Evolutionary conservation across 2,888 invertebrate species (phyloP).

Genomic region (Cenopis cana): DNA sequence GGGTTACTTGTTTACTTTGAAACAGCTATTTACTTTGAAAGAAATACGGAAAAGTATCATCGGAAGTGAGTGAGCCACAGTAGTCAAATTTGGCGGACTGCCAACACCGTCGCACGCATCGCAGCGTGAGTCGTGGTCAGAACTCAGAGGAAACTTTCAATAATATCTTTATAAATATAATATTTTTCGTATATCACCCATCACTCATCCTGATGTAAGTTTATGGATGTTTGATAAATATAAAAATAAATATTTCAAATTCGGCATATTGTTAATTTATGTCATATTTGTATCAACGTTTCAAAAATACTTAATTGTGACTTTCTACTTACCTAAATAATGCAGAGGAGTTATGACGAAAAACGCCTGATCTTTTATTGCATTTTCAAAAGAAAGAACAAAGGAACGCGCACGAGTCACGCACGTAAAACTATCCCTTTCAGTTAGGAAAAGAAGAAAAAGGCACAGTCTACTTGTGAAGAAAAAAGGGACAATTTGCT

Average conservation of each 20-base stretch:
- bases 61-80: constrained; percentile 38
- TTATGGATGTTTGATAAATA: not conserved
- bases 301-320: not conserved
- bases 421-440: constrained; percentile 7
- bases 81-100: constrained; percentile 24
- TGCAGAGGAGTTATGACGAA: not conserved
- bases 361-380: not conserved
- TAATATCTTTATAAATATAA: not conserved
- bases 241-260: not conserved
- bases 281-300: not conserved
- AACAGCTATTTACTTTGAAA: constrained; percentile 50
- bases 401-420: not conserved
- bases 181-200: constrained; percentile 25
- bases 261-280: not conserved
- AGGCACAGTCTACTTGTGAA: constrained; percentile 26
- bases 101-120: constrained; percentile 20
- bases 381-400: not conserved
- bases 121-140: too few relatives aligned
- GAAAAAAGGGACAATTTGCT: constrained; percentile 37
- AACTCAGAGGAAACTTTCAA: constrained; percentile 27
- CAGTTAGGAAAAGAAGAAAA: constrained; percentile 17
- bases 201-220: constrained; percentile 24
- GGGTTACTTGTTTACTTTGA: constrained; percentile 31
- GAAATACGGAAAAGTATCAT: constrained; percentile 57
- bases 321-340: not conserved